Percentiles rank a stretch among this genome's conserved stretches.
These are phyloP conservation scores for Apus apus DNA, from an alignment of 2,113 vertebrate genomes.

Conservation along the genomic window DNA sequence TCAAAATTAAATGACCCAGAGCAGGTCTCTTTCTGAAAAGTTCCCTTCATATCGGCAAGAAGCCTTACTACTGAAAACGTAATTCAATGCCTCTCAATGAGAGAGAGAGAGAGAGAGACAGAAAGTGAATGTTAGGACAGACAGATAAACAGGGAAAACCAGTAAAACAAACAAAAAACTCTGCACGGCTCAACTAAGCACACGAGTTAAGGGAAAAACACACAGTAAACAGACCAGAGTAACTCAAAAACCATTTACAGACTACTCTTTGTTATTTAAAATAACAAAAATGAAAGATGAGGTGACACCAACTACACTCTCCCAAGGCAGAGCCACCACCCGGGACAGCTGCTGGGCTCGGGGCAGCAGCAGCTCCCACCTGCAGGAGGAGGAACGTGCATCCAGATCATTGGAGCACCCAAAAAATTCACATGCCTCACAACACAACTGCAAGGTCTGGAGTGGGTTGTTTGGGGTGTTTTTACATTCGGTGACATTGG, in stretches of 20 bases:
- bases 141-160: constrained; percentile 52
- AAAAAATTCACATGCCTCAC: constrained; percentile 50
- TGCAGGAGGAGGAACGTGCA: constrained; percentile 12
- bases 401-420: constrained; percentile 59
- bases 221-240: constrained; percentile 48
- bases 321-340: constrained; percentile 30
- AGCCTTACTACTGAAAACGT: constrained; percentile 87
- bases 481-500: constrained; percentile 53
- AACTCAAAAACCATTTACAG: constrained; percentile 66
- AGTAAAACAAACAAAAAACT: constrained; percentile 60
- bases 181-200: constrained; percentile 65
- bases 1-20: constrained; percentile 84
- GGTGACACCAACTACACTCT: constrained; percentile 42
- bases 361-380: neutral
- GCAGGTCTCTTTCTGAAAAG: constrained; percentile 85
- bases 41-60: constrained; percentile 87
- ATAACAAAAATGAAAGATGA: constrained; percentile 55
- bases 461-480: constrained; percentile 49
- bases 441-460: constrained; percentile 62
- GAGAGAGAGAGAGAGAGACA: constrained; percentile 73
- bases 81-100: constrained; percentile 81
- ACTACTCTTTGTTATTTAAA: constrained; percentile 65
- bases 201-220: constrained; percentile 34
- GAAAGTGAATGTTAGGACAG: constrained; percentile 47
- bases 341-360: too few relatives aligned